Base-by-base conservation (phyloP, 92 coral and sea anemone genomes). In the Porites lobata region DNA sequence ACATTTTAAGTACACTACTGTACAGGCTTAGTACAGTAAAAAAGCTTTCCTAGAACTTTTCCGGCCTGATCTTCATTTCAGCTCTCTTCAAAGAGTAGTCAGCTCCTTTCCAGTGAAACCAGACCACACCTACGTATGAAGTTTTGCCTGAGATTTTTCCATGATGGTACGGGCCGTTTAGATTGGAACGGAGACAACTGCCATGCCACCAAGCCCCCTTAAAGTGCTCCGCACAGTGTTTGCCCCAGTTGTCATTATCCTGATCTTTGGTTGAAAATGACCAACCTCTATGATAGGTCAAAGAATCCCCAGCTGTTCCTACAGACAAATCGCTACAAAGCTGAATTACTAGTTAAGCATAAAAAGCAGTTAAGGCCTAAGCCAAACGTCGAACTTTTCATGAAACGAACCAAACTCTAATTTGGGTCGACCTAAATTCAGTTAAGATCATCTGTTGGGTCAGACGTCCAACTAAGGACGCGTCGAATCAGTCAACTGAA, bases 251-350 rank as follows among this genome's bases (percentile, higher is more conserved):
- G 43, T 85, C 88, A 65, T 85, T 85, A 15, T 85, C 83, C 26
- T 65, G 89, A 58, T 85, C 89, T 85, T 76, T 85, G 89, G 89
- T 85, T 21, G 89, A 5, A 59, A 85, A 85, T 6, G 79, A 38
- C 5, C 17, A 8, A 38, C 75, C 75, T 21, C 62, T 72, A 75
- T 85, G 83, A 8, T 19, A 20, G 26, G 64, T 50, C 18, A 80
- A 51, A 3, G 85, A 80, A 67, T 80, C 75, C 2, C 85, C 85
- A 13, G 85, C 85, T 6, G 75, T 66, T 8, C 85, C 85, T 80
- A n/a, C 3, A 78, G 64, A 78, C 47, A 38, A 38, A 38, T 38
- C 47, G 47, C 47, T 0, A 38, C 47, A 4, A 3, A 38, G 47
- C 6, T 38, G 47, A 38, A 38, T 38, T 38, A 38, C 47, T 38